phyloP scores from a whole-genome alignment of 2,888 invertebrate genomes.

The Dryomyza anilis region DNA sequence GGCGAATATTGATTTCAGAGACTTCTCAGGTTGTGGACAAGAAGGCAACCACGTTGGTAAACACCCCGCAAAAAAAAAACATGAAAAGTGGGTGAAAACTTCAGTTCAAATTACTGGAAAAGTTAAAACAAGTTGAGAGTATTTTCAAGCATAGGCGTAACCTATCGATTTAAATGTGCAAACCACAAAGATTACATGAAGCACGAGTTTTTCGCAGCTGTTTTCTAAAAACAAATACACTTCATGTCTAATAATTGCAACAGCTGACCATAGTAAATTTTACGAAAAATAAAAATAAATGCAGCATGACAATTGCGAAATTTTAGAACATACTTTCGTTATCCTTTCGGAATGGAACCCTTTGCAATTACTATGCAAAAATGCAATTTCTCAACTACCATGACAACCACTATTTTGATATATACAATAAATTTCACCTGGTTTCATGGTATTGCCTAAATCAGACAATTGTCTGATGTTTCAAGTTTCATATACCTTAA shows the following conservation, averaged over 20 bases:
- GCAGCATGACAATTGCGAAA: conserved; percentile 14
- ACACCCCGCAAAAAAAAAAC: conserved; percentile 15
- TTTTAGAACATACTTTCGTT: not conserved
- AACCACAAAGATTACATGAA: not conserved
- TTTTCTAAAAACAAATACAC: not conserved
- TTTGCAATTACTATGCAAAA: not conserved
- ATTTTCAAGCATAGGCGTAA: not conserved
- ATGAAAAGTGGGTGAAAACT: conserved; percentile 9
- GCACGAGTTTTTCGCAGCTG: not conserved
- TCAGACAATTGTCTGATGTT: conserved; percentile 16
- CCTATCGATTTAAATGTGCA: not conserved
- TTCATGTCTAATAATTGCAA: not conserved
- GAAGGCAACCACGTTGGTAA: conserved; percentile 21
- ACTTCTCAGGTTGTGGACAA: not conserved
- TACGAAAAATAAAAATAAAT: too few relatives aligned
- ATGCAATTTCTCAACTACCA: not conserved
- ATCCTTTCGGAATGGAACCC: conserved; percentile 10
- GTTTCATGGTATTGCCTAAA: conserved; percentile 12
- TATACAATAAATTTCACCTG: conserved; percentile 21
- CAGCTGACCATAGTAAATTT: too few relatives aligned
- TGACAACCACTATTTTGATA: not conserved
- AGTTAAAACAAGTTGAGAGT: too few relatives aligned
- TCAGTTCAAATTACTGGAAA: not conserved
- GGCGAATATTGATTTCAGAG: not conserved
- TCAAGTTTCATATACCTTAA: conserved; percentile 8